These are phyloP conservation scores for Aegypius monachus DNA, from an alignment of 2,113 vertebrate species.

Conservation along the genomic window DNA sequence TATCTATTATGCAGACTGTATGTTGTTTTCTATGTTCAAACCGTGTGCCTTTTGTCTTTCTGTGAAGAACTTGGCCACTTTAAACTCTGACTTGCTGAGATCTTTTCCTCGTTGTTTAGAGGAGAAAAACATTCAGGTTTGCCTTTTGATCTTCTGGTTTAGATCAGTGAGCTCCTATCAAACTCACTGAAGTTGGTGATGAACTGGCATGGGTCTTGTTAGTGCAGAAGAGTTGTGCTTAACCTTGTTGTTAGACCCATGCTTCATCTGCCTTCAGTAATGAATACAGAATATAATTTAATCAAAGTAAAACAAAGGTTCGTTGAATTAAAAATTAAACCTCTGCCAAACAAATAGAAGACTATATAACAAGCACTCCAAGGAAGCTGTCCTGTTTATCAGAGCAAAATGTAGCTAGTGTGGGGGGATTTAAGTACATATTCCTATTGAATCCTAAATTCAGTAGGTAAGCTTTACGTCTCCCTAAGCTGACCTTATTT, in stretches of 20 bases:
- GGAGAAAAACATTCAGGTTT: not conserved
- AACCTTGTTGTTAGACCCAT: not conserved
- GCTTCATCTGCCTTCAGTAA: not conserved
- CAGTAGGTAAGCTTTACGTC: not conserved
- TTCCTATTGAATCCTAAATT: not conserved
- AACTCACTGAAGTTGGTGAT: not conserved
- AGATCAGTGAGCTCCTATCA: not conserved
- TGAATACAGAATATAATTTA: not conserved
- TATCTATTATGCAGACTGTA: not conserved
- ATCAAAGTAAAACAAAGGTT: not conserved
- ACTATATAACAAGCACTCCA: not conserved
- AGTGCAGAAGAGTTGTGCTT: not conserved
- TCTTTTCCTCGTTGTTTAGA: not conserved
- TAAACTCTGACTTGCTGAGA: not conserved
- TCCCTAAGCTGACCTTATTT: not conserved
- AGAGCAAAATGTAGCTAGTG: not conserved
- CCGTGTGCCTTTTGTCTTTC: not conserved
- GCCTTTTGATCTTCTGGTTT: not conserved
- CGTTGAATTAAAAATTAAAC: not conserved
- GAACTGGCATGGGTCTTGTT: not conserved
- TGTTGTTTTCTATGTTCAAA: not conserved
- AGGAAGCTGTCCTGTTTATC: not conserved
- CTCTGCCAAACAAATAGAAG: not conserved
- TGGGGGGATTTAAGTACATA: not conserved
- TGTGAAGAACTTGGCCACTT: not conserved